A percentile compares a stretch with the other conserved stretches of the same genome.
phyloP scores from a whole-genome alignment of 1,140 invertebrate species.

The Homarus americanus region DNA sequence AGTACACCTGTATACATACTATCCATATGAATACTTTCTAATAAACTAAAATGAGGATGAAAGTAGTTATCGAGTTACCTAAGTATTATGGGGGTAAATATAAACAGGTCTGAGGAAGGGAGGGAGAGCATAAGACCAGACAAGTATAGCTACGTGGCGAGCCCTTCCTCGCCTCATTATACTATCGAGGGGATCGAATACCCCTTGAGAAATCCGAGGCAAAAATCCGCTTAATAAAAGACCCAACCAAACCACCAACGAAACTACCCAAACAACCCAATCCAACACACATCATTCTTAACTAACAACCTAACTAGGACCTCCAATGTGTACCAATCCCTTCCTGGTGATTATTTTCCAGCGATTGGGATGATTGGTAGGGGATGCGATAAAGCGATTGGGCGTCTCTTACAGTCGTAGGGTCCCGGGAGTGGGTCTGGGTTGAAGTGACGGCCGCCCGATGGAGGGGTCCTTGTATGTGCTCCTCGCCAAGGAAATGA shows the following conservation, averaged over 20 bases:
- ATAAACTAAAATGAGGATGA: no score
- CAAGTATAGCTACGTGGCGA: background rate
- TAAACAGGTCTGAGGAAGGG: background rate
- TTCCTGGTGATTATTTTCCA: no score
- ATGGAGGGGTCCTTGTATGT: slow-evolving; percentile 36
- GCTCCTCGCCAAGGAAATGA: slow-evolving; percentile 21
- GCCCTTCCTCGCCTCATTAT: slow-evolving; percentile 50
- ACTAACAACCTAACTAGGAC: no score
- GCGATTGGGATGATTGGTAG: background rate
- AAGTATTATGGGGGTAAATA: background rate
- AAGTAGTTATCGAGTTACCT: no score
- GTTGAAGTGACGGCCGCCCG: slow-evolving; percentile 19
- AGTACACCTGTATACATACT: no score
- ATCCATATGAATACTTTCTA: no score
- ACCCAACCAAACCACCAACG: background rate
- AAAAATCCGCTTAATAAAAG: slow-evolving; percentile 1
- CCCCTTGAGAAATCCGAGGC: slow-evolving; percentile 45
- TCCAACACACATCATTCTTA: no score
- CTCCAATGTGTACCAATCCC: no score
- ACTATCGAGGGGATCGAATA: slow-evolving; percentile 45
- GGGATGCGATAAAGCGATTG: slow-evolving; percentile 33
- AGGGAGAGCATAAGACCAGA: background rate
- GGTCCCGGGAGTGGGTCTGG: no score
- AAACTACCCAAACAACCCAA: no score
- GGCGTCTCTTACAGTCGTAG: background rate